Evolutionary conservation across 2,888 invertebrate species (phyloP).

Genomic region (Sturmia bella): DNA sequence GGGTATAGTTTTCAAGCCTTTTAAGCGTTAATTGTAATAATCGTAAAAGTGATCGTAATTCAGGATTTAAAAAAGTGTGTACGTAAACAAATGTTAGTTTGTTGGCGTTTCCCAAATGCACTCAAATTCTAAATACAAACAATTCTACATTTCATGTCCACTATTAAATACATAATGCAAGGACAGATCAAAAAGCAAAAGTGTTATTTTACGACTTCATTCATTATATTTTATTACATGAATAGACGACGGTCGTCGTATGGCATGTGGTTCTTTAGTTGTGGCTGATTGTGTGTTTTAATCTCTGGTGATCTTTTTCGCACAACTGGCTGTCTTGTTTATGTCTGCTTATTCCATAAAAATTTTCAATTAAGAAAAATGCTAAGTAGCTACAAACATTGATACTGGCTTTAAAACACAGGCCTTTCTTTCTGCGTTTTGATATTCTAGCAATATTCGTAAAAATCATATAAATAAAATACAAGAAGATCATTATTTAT

Average conservation of each 20-base stretch:
- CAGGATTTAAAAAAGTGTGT: slow-evolving; percentile 23
- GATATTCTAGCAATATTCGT: slow-evolving; percentile 2
- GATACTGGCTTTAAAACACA: not conserved
- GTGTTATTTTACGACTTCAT: slow-evolving; percentile 67
- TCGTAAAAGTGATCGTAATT: slow-evolving; percentile 61
- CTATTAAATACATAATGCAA: slow-evolving; percentile 16
- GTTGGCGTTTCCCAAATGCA: slow-evolving; percentile 8
- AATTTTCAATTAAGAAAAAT: slow-evolving; percentile 24
- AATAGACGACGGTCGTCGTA: slow-evolving; percentile 12
- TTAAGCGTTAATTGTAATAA: slow-evolving; percentile 49
- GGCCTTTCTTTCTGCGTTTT: not conserved
- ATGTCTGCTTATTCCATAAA: not conserved
- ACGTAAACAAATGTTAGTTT: slow-evolving; percentile 23
- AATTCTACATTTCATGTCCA: slow-evolving; percentile 13
- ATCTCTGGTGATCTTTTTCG: slow-evolving; percentile 31
- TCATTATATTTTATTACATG: slow-evolving; percentile 60
- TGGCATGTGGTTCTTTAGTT: slow-evolving; percentile 24
- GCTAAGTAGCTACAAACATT: slow-evolving; percentile 10
- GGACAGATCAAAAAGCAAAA: slow-evolving; percentile 22
- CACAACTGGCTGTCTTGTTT: slow-evolving; percentile 12
- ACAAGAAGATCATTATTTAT: slow-evolving; percentile 5
- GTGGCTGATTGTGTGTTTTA: slow-evolving; percentile 34
- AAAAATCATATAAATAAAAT: slow-evolving; percentile 20
- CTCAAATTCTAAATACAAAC: not conserved
- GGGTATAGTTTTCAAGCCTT: slow-evolving; percentile 8